A percentile compares a stretch with the other conserved stretches of the same genome.
phyloP scores from a whole-genome alignment of 2,113 vertebrate species.

The Plestiodon gilberti region DNA sequence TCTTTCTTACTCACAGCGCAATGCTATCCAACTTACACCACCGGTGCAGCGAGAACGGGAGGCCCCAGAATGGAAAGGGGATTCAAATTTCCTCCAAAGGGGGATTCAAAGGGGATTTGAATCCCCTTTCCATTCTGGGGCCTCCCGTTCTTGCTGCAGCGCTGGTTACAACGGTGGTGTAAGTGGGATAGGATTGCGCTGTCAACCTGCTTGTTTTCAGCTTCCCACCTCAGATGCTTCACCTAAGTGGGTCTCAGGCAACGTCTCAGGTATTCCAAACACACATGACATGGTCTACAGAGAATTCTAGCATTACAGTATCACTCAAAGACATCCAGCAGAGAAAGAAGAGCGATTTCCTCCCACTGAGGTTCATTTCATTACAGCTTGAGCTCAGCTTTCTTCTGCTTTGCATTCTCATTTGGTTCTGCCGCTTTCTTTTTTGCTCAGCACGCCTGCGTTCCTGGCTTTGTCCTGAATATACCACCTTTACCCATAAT shows the following conservation, averaged over 20 bases:
- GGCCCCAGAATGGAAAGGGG: too few relatives aligned
- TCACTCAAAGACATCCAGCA: slow-evolving; percentile 14
- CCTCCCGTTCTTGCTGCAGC: too few relatives aligned
- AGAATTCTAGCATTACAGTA: not conserved
- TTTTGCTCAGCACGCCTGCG: not conserved
- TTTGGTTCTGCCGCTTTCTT: not conserved
- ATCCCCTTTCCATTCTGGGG: too few relatives aligned
- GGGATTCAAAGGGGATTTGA: too few relatives aligned
- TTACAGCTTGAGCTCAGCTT: not conserved
- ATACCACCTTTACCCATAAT: slow-evolving; percentile 1
- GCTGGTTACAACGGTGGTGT: too few relatives aligned
- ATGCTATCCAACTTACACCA: too few relatives aligned
- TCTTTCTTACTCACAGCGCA: too few relatives aligned
- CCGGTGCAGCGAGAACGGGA: too few relatives aligned
- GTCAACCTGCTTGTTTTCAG: not conserved
- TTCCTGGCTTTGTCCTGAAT: not conserved
- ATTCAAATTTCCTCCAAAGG: too few relatives aligned
- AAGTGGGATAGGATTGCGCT: too few relatives aligned
- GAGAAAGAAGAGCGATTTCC: slow-evolving; percentile 17
- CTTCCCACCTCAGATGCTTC: not conserved
- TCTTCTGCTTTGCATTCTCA: slow-evolving; percentile 3
- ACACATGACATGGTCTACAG: not conserved
- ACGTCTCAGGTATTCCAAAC: not conserved
- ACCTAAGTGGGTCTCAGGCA: not conserved
- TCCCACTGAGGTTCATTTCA: slow-evolving; percentile 4